A percentile compares a stretch with the other conserved stretches of the same genome.
Conservation (phyloP, 2,113 vertebrate species). For the Romanogobio albipinnatus region DNA sequence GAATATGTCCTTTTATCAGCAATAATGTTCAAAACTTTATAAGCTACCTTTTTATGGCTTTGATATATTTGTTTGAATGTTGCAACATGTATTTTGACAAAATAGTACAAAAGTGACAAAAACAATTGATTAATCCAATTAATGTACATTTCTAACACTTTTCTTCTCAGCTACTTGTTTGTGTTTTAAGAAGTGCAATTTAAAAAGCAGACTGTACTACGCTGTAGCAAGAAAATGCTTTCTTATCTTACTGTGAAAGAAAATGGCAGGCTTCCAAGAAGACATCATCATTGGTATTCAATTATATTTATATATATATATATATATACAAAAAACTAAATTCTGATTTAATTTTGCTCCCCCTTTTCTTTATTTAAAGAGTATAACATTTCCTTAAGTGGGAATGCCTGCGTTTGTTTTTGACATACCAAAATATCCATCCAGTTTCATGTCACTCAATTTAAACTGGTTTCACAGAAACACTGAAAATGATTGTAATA, state of each 20-base stretch:
- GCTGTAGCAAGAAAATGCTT: background rate
- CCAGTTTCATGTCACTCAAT: conserved; percentile 56
- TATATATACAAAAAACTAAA: no score
- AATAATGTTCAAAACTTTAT: conserved; percentile 42
- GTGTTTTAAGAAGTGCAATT: conserved; percentile 38
- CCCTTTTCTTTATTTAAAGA: background rate
- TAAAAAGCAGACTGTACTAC: conserved; percentile 3
- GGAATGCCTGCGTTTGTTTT: conserved; percentile 25
- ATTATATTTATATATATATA: no score
- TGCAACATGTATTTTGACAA: conserved; percentile 31
- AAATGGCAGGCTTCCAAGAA: conserved; percentile 8
- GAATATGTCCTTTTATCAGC: conserved; percentile 39
- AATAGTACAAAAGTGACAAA: conserved; percentile 24
- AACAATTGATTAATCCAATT: conserved; percentile 18
- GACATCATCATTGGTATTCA: conserved; percentile 3
- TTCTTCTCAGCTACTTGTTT: conserved; percentile 23
- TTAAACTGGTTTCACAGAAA: conserved; percentile 55
- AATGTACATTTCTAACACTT: background rate
- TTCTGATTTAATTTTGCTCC: background rate
- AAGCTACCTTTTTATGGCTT: conserved; percentile 30
- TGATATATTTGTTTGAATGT: conserved; percentile 28
- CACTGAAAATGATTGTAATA: conserved; percentile 69
- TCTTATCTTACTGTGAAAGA: conserved; percentile 30
- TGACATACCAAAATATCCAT: conserved; percentile 52
- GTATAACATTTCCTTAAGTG: background rate